Base-by-base conservation (phyloP, 2,797 vertebrate genomes). In the Tapirus indicus region DNA sequence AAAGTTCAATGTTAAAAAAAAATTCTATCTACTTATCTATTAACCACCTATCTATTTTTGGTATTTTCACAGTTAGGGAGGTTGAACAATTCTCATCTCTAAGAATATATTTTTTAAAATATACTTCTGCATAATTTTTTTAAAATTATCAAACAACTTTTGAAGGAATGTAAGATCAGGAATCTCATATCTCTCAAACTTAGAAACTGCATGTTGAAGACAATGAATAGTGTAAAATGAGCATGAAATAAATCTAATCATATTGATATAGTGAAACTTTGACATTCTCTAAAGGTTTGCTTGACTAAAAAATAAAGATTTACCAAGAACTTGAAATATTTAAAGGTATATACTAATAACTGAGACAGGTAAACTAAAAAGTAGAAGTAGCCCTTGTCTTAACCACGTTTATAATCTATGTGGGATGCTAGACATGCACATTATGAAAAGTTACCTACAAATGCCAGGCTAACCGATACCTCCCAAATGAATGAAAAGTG, bases 61-160 rank as follows among this genome's bases (percentile, higher is more conserved):
- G 4, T 68, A 74, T 84, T 97, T 97, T 89, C 38, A 87, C 87
- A 89, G 56, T 54, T 74, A 58, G 21, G 27, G 25, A 88, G 54
- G 62, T 35, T 29, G 6, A 86, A 27, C 72, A 44, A 38, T 89
- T 93, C 35, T 97, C 18, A 71, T 74, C 16, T 87, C 29, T 77
- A 89, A 80, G 25, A 83, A 74, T 56, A 62, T 25, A 17, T 23
- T n/a, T 92, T 92, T 38, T 62, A 71, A 97, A 96, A 62, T 69
- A 74, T 27, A 75, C 17, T 52, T 72, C 41, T 56, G 29, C 12
- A 54, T 89, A 56, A 41, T 77, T 95, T 68, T 54, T 23, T 52
- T 92, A 79, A 47, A 47, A 54, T 91, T 89, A 83, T 12, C 38
- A 89, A 49, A 62, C 41, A 80, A 54, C 17, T 88, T 88, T 72